Evolutionary conservation across 2,888 invertebrate species (phyloP).

Genomic region (Seira ritae): DNA sequence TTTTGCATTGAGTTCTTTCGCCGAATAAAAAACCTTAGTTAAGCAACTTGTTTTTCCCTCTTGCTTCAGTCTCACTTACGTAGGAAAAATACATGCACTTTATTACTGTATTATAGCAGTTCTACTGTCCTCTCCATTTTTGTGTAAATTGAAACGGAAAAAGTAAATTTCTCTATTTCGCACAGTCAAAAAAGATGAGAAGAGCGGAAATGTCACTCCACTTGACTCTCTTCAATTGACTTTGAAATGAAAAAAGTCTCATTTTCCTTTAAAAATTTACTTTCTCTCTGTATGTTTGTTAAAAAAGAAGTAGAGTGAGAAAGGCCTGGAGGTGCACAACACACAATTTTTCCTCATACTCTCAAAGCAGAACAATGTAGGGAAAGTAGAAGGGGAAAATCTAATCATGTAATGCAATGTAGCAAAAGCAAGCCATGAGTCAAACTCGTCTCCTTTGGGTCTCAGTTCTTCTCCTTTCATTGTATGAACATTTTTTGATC

Average conservation of each 20-base stretch:
- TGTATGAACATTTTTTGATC: no score
- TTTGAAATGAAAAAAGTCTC: slow-evolving; percentile 59
- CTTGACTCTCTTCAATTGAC: slow-evolving; percentile 59
- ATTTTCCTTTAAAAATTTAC: slow-evolving; percentile 36
- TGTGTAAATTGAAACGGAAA: neutral
- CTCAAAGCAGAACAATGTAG: no score
- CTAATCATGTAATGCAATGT: no score
- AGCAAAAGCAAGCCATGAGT: no score
- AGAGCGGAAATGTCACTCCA: slow-evolving; percentile 51
- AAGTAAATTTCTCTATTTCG: no score
- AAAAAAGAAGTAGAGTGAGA: neutral
- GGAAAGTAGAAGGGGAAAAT: no score
- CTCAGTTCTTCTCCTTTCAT: no score
- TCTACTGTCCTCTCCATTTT: neutral
- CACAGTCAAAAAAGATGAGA: slow-evolving; percentile 54
- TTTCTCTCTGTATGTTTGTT: slow-evolving; percentile 25
- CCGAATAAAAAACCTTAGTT: neutral
- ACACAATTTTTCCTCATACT: no score
- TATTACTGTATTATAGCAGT: neutral
- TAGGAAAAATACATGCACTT: no score
- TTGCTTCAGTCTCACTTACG: no score
- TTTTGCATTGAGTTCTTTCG: no score
- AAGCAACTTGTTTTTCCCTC: neutral
- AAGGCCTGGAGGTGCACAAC: slow-evolving; percentile 32
- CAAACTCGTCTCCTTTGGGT: no score